Percentiles rank a stretch among this genome's conserved stretches.
phyloP scores from a whole-genome alignment of 2,888 invertebrate genomes.

The Spisula solida region DNA sequence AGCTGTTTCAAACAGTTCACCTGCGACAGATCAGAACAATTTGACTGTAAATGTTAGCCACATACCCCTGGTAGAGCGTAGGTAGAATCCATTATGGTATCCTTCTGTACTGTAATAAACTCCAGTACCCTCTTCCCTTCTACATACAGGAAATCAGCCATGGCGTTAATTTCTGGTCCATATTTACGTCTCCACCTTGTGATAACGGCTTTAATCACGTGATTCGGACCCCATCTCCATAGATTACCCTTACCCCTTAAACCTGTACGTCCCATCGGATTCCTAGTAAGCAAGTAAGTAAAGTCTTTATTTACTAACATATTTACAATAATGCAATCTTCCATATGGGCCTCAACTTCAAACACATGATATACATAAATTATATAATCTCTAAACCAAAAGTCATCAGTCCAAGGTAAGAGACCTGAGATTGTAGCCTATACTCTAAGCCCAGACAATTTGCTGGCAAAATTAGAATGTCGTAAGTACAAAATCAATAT shows the following conservation, averaged over 20 bases:
- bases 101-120: slow-evolving; percentile 79
- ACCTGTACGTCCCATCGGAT: slow-evolving; percentile 87
- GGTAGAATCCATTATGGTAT: slow-evolving; percentile 72
- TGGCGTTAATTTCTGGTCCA: slow-evolving; percentile 71
- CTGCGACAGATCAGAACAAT: too few species aligned
- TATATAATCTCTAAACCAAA: neutral
- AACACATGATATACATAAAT: neutral
- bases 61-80: slow-evolving; percentile 82
- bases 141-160: slow-evolving; percentile 74
- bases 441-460: too few species aligned
- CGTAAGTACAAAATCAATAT: too few species aligned
- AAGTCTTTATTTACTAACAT: too few species aligned
- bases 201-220: slow-evolving; percentile 85
- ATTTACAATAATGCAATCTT: too few species aligned
- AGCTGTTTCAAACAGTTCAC: too few species aligned
- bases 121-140: slow-evolving; percentile 83
- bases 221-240: slow-evolving; percentile 88
- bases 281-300: too few species aligned
- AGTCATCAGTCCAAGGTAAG: too few species aligned
- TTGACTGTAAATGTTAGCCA: too few species aligned
- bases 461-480: too few species aligned
- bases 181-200: slow-evolving; percentile 85
- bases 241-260: slow-evolving; percentile 86
- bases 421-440: too few species aligned
- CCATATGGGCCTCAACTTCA: too few species aligned